Conservation (phyloP, 2,888 invertebrate genomes). For the Dromius quadrimaculatus region DNA sequence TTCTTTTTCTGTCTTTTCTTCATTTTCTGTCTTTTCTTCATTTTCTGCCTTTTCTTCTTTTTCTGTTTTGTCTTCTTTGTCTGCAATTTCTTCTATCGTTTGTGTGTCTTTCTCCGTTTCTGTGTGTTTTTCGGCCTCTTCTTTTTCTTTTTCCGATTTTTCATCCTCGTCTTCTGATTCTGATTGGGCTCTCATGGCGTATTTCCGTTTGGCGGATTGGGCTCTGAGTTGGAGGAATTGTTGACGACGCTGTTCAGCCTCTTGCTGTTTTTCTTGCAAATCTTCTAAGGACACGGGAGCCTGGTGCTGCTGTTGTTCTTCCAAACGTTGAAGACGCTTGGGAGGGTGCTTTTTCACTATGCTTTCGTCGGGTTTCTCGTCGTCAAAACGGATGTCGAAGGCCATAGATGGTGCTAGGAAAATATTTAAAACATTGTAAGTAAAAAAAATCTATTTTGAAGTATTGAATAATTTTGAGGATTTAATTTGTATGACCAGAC, state of each 20-base stretch:
- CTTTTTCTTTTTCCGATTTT: conserved; percentile 5
- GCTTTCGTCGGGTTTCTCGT: conserved; percentile 61
- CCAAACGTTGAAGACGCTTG: conserved; percentile 75
- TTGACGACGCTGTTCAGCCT: conserved; percentile 78
- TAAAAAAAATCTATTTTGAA: background rate
- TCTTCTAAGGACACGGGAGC: conserved; percentile 71
- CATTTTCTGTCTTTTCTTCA: background rate
- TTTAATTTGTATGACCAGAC: background rate
- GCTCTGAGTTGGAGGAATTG: conserved; percentile 61
- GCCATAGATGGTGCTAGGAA: conserved; percentile 48
- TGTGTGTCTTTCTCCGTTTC: too few species aligned
- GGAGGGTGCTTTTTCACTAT: conserved; percentile 75
- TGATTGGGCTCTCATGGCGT: conserved; percentile 14
- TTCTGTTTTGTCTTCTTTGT: background rate
- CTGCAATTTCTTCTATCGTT: too few species aligned
- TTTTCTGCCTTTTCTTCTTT: background rate
- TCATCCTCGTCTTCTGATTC: conserved; percentile 19
- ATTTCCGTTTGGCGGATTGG: conserved; percentile 43
- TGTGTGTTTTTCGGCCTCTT: too few species aligned
- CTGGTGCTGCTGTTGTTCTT: conserved; percentile 72
- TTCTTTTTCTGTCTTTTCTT: too few species aligned
- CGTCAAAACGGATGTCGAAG: conserved; percentile 64
- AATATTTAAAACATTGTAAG: background rate
- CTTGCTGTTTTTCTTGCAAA: conserved; percentile 78
- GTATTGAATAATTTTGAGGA: background rate